Evolutionary conservation across 2,113 vertebrate genomes (phyloP), one percentile per base, ranked within the genome.

Genomic region (Dasypus novemcinctus): DNA sequence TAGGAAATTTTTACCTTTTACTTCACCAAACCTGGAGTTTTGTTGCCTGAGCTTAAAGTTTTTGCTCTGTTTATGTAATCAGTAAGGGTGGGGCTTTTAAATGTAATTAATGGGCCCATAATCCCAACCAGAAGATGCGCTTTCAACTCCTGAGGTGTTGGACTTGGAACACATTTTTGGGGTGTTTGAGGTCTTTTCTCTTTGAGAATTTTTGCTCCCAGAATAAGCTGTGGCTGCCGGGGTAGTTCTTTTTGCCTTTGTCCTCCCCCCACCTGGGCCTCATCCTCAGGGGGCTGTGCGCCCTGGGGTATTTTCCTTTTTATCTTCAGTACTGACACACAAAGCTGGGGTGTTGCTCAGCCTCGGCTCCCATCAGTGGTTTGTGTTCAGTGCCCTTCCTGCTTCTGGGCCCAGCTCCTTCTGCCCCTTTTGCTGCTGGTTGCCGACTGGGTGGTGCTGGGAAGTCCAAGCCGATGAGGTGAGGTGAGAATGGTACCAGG

Each of bases 1-100:
- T 80, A 66, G 90, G 41, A 83, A 93, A 63, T 72, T 94, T 86
- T 96, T 71, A 59, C 25, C 59, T 78, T 85, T 75, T n/a, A 71
- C 4, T 80, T 71, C 15, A 78, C 59, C 76, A 76, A 69, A 76
- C 12, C 25, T 91, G 76, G 81, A 82, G 23, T 71, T 92, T 87
- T 87, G 52, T n/a, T 27, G 82, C 8, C 71, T 90, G 49, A 91
- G 88, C 38, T 78, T 57, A 11, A 72, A 1, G 20, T 57, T 38
- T 85, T 36, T 82, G 4, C 18, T 6, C 41, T 84, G 38, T n/a
- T 90, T 69, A 46, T 11, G 61, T n/a, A 5, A 21, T 78, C 23
- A 49, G 27, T 54, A 20, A 57, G 92, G 43, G 33, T 43, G 66
- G 66, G 25, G 61, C 76, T 52, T 80, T 18, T 27, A 18, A 33